Evolutionary conservation across 2,797 vertebrate species (phyloP).

Genomic region (Rousettus madagascariensis): DNA sequence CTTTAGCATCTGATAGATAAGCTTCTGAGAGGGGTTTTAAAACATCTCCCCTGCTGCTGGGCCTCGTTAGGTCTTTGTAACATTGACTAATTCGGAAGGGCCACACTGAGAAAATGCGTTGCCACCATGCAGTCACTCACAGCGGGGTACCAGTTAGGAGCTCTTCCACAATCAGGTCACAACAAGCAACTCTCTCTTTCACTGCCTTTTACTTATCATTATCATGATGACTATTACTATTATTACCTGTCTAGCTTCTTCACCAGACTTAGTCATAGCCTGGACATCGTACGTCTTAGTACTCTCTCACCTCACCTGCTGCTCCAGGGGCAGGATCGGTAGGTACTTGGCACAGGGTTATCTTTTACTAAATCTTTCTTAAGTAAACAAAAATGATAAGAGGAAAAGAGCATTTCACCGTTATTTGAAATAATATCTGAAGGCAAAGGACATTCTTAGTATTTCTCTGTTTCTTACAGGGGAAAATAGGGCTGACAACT

Average conservation of each 20-base stretch:
- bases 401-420: neutral
- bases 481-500: neutral
- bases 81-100: neutral
- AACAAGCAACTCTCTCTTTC: neutral
- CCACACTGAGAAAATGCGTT: neutral
- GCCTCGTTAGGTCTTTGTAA: neutral
- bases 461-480: neutral
- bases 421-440: neutral
- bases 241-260: neutral
- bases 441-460: neutral
- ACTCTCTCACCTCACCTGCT: accelerated
- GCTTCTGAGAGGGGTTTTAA: neutral
- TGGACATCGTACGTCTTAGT: accelerated
- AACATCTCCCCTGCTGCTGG: neutral
- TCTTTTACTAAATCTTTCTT: neutral
- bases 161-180: neutral
- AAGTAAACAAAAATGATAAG: neutral
- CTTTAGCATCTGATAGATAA: neutral
- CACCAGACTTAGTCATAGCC: neutral
- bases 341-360: neutral
- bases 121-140: neutral
- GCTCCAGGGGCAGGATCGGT: neutral
- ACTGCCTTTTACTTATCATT: neutral
- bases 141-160: neutral
- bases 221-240: neutral